phyloP scores from a whole-genome alignment of 2,888 invertebrate genomes.

The Camptogramma bilineatum region DNA sequence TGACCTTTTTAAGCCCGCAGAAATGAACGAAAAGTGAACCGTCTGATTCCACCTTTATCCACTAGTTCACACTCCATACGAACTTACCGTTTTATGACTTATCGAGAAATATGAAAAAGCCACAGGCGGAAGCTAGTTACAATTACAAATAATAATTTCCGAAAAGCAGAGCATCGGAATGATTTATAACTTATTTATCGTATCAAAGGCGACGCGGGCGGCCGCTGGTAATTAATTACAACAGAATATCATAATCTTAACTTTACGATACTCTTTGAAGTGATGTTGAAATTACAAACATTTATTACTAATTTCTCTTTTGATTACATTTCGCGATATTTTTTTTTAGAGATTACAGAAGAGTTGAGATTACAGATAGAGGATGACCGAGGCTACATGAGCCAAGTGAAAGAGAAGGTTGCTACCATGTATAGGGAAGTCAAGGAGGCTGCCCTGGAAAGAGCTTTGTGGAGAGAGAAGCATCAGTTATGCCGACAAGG shows the following conservation, averaged over 20 bases:
- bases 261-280: conserved; percentile 8
- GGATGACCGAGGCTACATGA: too few species aligned
- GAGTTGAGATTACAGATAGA: background rate
- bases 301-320: conserved; percentile 8
- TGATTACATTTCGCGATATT: background rate
- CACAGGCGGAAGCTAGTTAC: background rate
- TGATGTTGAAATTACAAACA: background rate
- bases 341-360: background rate
- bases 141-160: conserved; percentile 4
- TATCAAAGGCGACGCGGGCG: conserved; percentile 47
- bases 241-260: conserved; percentile 35
- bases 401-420: too few species aligned
- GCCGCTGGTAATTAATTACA: conserved; percentile 50
- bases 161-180: conserved; percentile 20
- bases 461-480: too few species aligned
- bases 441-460: too few species aligned
- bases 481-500: too few species aligned
- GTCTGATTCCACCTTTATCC: too few species aligned
- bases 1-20: too few species aligned
- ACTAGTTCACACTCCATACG: too few species aligned
- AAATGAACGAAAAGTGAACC: too few species aligned
- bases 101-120: background rate
- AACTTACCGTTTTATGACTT: too few species aligned
- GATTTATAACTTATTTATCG: conserved; percentile 53
- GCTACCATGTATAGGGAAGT: too few species aligned